Base-by-base conservation (phyloP, 2,113 vertebrate genomes). In the Ranitomeya imitator region DNA sequence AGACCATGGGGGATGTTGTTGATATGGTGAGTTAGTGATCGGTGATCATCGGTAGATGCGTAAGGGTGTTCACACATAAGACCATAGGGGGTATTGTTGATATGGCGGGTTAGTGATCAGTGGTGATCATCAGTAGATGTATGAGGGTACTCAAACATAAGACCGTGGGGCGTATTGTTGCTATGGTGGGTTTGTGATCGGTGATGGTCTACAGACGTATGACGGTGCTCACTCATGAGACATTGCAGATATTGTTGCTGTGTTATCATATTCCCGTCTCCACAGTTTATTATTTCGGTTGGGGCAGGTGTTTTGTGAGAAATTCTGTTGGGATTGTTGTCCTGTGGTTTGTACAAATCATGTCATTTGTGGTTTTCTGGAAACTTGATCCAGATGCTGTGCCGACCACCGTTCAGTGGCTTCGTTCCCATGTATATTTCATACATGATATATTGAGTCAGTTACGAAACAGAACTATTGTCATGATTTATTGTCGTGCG, bases 311-410 rank as follows among this genome's bases (percentile, higher is more conserved):
- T n/a, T 65, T 51, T 37, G 18, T 26, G 21, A 6, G 19, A 74
- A 54, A 26, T 88, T 83, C 79, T 88, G 79, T 88, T 88, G 86
- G 86, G 67, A 73, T 74, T 82, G 79, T 74, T 45, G 57, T 52
- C 69, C 45, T 83, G 86, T 31, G 86, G 79, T 83, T 88, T 83
- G 37, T 59, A 63, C 59, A 73, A 88, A 76, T 73, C 79, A 83
- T 83, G 78, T 82, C 65, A 83, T 83, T 88, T 83, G 86, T 83
- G 80, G 77, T 57, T 71, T 71, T 21, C 51, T 77, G 26, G 60
- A 87, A 45, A 7, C 79, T 31, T 54, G 11, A 60, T 63, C 79
- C 80, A 87, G 86, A 87, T 87, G 86, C 63, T 71, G 7, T 45
- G 63, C 63, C 69, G 63, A 84, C 63, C 82, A 80, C 63, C 14